Percentiles rank a stretch among this genome's conserved stretches.
Conservation (phyloP, 2,888 invertebrate species). For the Tridacna gigas region DNA sequence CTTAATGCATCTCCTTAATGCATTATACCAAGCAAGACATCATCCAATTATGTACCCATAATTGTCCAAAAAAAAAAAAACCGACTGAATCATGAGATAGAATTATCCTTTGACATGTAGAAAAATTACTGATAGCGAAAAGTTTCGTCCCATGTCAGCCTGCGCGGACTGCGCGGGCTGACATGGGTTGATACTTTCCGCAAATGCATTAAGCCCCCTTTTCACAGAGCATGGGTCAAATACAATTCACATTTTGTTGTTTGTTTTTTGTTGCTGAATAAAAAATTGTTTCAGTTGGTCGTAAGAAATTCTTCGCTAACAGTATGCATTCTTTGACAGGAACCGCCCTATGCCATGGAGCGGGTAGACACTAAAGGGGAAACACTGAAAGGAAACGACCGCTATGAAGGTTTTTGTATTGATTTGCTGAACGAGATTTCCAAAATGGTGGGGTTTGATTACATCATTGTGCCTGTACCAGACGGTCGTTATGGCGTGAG, state of each 20-base stretch:
- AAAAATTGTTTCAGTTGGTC: no score
- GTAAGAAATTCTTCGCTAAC: no score
- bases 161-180: neutral
- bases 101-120: no score
- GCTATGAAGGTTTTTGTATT: slow-evolving; percentile 89
- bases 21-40: no score
- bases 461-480: slow-evolving; percentile 85
- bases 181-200: neutral
- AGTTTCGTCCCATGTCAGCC: neutral
- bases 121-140: no score
- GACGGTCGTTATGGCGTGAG: slow-evolving; percentile 84
- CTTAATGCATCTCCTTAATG: no score
- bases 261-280: no score
- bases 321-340: slow-evolving; percentile 71
- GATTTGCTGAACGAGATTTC: slow-evolving; percentile 94
- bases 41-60: no score
- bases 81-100: no score
- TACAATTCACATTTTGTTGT: no score
- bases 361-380: slow-evolving; percentile 41
- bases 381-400: slow-evolving; percentile 89
- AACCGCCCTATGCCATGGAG: slow-evolving; percentile 85
- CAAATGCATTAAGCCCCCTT: neutral
- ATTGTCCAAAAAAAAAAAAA: no score
- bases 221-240: no score
- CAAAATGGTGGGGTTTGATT: slow-evolving; percentile 92